Evolutionary conservation across 2,113 vertebrate genomes (phyloP), one percentile per base, ranked within the genome.

Genomic region (Oncorhynchus mykiss): DNA sequence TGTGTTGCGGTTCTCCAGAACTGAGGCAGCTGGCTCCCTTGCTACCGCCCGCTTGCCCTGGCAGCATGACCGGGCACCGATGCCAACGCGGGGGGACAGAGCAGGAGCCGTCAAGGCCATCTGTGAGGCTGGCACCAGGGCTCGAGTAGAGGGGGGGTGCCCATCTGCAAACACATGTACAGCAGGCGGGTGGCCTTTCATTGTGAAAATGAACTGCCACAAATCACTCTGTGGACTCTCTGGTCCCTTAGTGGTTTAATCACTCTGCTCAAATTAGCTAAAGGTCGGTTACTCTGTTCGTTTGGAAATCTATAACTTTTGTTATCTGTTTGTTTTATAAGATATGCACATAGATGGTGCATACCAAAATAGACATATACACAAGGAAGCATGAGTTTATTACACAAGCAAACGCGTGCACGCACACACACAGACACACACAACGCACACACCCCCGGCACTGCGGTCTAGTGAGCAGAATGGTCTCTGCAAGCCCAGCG

Each of bases 81-180:
- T 90, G 91, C 92, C 91, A 92, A 88, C 87, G 88, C 86, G 76
- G 74, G 78, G 78, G 78, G 54, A 72, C 70, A 74, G 83, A 84
- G 80, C 80, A 68, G 85, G 78, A 82, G 81, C 84, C 76, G 71
- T 72, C 68, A 34, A 73, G 85, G 76, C 91, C 91, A 93, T 92
- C 91, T 92, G 91, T 16, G 84, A 82, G 88, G 78, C 86, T 92
- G 88, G 91, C 84, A 92, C 76, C 65, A 39, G 59, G 48, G 69
- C 69, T 72, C 6, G 62, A 45, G 39, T 9, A 18, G 51, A 14
- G 13, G 51, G 16, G 51, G 51, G 51, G 62, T 73, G 71, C 75
- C 81, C 79, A 70, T 79, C 77, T 75, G 84, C 84, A 84, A 86
- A 80, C 71, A 76, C 73, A 82, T 86, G 84, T 72, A 79, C 75